Percentiles rank a stretch among this genome's conserved stretches.
Conservation (phyloP, 1,140 invertebrate species). For the Pseudomyrmex gracilis region DNA sequence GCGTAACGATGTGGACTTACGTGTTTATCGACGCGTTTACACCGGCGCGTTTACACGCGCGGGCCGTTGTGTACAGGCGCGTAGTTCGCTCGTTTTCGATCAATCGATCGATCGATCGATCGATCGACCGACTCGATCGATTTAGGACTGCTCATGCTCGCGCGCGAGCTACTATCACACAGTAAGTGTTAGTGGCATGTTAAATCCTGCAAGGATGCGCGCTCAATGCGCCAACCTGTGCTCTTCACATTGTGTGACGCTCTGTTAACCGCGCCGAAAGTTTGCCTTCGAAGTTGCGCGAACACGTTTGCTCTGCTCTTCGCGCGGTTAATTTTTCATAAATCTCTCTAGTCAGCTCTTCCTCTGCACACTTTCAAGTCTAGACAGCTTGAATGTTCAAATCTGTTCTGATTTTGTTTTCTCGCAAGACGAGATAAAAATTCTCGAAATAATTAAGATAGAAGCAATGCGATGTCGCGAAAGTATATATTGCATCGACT, state of each 20-base stretch:
- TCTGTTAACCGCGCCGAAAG: conserved; percentile 7
- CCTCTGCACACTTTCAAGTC: no score
- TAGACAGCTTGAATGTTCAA: neutral
- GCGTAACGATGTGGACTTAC: conserved; percentile 76
- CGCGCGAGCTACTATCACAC: neutral
- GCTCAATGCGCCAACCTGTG: neutral
- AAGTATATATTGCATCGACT: neutral
- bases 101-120: conserved; percentile 19
- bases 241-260: neutral
- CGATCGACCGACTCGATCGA: conserved; percentile 46
- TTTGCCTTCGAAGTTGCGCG: neutral
- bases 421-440: neutral
- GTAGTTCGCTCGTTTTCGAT: conserved; percentile 39
- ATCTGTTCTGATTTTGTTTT: neutral
- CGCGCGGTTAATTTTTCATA: conserved; percentile 6
- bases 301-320: neutral
- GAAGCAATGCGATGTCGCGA: neutral
- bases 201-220: conserved; percentile 61
- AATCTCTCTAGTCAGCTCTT: neutral
- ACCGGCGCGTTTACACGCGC: conserved; percentile 66
- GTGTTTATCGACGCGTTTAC: conserved; percentile 75
- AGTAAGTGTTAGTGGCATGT: conserved; percentile 23
- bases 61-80: conserved; percentile 14
- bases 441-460: neutral
- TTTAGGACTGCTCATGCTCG: conserved; percentile 4